These are phyloP conservation scores for Bungarus multicinctus DNA, from an alignment of 2,113 vertebrate genomes.

Conservation along the genomic window DNA sequence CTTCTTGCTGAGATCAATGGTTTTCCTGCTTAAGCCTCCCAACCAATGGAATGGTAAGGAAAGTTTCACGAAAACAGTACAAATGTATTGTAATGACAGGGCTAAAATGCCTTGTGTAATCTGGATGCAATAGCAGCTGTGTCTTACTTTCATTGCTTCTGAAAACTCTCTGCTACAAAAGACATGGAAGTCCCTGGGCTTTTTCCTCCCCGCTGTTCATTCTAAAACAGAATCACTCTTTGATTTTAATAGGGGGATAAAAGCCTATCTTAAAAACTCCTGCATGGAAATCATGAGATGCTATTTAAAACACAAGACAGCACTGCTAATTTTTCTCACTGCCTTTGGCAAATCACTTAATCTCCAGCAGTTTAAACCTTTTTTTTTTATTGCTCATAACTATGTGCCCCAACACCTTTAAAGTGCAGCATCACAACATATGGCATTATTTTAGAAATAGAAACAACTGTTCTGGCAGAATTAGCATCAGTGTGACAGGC, in stretches of 20 bases:
- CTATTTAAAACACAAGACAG: conserved; percentile 8
- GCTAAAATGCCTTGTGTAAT: conserved; percentile 3
- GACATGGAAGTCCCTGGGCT: background rate
- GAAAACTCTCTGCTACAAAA: conserved; percentile 15
- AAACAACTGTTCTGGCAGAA: background rate
- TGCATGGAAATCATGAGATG: background rate
- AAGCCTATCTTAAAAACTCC: conserved; percentile 10
- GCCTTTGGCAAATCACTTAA: background rate
- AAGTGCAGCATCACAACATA: background rate
- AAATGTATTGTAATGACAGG: conserved; percentile 12
- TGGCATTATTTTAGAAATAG: background rate
- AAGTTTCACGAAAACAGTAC: conserved; percentile 39
- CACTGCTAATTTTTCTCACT: background rate
- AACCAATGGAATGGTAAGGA: conserved; percentile 24
- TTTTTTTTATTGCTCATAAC: background rate
- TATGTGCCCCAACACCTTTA: background rate
- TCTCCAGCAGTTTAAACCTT: background rate
- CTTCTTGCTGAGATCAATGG: conserved; percentile 34
- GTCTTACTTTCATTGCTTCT: conserved; percentile 20
- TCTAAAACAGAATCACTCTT: conserved; percentile 4
- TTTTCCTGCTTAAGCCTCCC: conserved; percentile 25
- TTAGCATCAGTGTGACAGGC: background rate
- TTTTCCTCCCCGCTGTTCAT: conserved; percentile 8
- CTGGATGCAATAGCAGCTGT: conserved; percentile 31
- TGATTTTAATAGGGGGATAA: conserved; percentile 26